Evolutionary conservation across 2,113 vertebrate genomes (phyloP), one percentile per base, ranked within the genome.

Genomic region (Vulpes vulpes): DNA sequence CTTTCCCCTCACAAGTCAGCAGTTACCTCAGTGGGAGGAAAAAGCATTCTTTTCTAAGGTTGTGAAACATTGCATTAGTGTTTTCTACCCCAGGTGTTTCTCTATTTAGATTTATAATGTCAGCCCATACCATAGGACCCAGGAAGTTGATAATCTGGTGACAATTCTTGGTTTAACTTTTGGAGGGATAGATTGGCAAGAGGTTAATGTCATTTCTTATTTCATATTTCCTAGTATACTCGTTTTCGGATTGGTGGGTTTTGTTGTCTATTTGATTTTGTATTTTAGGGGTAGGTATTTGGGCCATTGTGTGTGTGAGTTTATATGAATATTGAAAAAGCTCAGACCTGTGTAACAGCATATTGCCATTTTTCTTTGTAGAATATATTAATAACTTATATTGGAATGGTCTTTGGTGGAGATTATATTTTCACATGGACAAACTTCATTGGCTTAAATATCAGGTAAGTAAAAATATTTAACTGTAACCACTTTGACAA

Each of bases 351-450:
- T 60, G 3, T 97, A 84, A 97, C 64, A 64, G 2, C 80, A 9
- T 89, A 53, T 60, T 1, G 2, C 62, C 69, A 14, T 88, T 95
- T 94, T 98, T 76, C 76, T 91, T 97, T 97, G 87, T 99, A 99
- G 99, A 99, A 99, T 98, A 99, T 99, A 98, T 98, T 99, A 51
- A 99, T 99, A 98, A 99, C 99, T 25, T 99, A 99, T 97, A 99
- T 99, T 88, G 99, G 99, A 88, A 99, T 99, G 99, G 99, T 99
- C 98, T 99, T 99, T 97, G 99, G 99, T 95, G 99, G 99, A 93
- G 99, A 99, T 98, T 99, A 99, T 98, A 99, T 99, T 98, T 99
- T 99, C 98, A 99, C 99, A 14, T 99, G 99, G 99, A 99, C 99
- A 14, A 99, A 99, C 98, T 99, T 99, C 97, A 96, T 99, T 80